These are phyloP conservation scores for Anneissia japonica DNA, from an alignment of 35 echinoderm and acorn worm species.

Conservation along the genomic window DNA sequence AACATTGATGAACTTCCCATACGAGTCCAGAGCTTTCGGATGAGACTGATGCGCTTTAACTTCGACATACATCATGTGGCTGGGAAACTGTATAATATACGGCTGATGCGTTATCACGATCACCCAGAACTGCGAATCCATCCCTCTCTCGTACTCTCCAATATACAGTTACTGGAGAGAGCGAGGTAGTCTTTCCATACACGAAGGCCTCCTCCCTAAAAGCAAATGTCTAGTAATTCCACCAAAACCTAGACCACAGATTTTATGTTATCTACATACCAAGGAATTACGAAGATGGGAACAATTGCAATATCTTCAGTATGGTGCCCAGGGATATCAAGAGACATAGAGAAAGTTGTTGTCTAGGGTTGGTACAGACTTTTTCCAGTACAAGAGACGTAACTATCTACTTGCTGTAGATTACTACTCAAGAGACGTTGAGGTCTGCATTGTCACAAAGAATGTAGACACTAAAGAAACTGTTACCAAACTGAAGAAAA, in stretches of 20 bases:
- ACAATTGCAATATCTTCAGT: background rate
- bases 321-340: background rate
- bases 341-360: background rate
- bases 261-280: background rate
- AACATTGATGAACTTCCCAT: constrained; percentile 3
- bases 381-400: background rate
- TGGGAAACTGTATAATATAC: background rate
- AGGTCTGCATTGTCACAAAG: background rate
- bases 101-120: background rate
- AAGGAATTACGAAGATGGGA: background rate
- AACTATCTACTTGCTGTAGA: background rate
- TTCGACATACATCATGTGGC: background rate
- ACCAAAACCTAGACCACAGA: background rate
- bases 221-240: background rate
- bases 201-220: background rate
- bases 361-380: background rate
- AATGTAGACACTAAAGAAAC: background rate
- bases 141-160: background rate
- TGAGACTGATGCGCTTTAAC: background rate
- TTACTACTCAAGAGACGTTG: background rate
- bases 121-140: background rate
- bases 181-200: background rate
- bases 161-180: background rate
- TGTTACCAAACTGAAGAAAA: constrained; percentile 13
- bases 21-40: background rate